phyloP scores from a whole-genome alignment of 2,888 invertebrate genomes.

The Macrophya annulata region DNA sequence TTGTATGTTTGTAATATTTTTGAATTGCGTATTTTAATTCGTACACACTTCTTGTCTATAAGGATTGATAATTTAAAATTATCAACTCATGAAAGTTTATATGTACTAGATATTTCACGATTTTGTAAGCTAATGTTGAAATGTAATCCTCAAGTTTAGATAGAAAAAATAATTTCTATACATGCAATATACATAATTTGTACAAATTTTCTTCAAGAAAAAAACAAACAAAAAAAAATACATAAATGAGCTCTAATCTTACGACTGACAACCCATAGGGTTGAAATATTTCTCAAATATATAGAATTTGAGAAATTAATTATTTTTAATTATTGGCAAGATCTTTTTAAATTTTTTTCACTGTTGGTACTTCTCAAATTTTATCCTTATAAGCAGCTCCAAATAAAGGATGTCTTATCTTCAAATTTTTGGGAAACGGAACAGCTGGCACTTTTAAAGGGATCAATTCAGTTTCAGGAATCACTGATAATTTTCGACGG shows the following conservation, averaged over 20 bases:
- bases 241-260: neutral
- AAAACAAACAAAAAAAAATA: neutral
- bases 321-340: neutral
- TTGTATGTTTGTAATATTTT: neutral
- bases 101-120: neutral
- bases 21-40: neutral
- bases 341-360: constrained; percentile 5
- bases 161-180: constrained; percentile 1
- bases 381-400: constrained; percentile 54
- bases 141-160: neutral
- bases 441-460: constrained; percentile 49
- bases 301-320: neutral
- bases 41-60: neutral
- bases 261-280: constrained; percentile 6
- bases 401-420: constrained; percentile 63
- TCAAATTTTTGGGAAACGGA: constrained; percentile 64
- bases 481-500: constrained; percentile 60
- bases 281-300: neutral
- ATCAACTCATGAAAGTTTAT: neutral
- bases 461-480: constrained; percentile 36
- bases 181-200: neutral
- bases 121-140: neutral
- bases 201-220: neutral
- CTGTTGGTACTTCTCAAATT: neutral
- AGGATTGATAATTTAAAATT: constrained; percentile 5